Evolutionary conservation across 2,113 vertebrate genomes (phyloP).

Genomic region (Coturnix japonica): DNA sequence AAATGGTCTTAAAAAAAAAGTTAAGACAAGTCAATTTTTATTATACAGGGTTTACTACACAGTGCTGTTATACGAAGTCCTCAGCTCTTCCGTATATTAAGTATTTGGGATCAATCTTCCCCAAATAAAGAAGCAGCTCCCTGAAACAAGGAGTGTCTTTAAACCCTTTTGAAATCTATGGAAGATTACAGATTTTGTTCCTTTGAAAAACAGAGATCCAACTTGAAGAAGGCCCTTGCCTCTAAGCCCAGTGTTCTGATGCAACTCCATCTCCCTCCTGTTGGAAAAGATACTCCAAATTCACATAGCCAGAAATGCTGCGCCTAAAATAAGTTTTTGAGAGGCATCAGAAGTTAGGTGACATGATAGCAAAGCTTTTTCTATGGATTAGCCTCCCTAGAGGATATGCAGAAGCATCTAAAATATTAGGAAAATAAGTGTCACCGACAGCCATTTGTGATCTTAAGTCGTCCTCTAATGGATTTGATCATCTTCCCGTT

Average conservation of each 20-base stretch:
- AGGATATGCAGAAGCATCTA: background rate
- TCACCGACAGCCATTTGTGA: background rate
- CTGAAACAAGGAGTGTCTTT: background rate
- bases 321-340: background rate
- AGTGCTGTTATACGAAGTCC: background rate
- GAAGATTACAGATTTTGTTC: background rate
- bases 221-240: background rate
- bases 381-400: background rate
- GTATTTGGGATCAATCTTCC: background rate
- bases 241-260: background rate
- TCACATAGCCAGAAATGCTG: background rate
- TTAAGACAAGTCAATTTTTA: background rate
- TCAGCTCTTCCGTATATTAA: background rate
- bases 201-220: slow-evolving; percentile 30
- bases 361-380: background rate
- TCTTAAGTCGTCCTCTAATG: background rate
- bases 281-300: background rate
- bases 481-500: slow-evolving; percentile 32
- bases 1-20: background rate
- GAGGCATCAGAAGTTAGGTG: background rate
- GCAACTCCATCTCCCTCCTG: background rate
- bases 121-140: background rate
- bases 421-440: slow-evolving; percentile 17
- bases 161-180: background rate
- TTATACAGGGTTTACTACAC: background rate